These are phyloP conservation scores for Vombatus ursinus DNA, from an alignment of 2,113 vertebrate genomes.

Conservation along the genomic window DNA sequence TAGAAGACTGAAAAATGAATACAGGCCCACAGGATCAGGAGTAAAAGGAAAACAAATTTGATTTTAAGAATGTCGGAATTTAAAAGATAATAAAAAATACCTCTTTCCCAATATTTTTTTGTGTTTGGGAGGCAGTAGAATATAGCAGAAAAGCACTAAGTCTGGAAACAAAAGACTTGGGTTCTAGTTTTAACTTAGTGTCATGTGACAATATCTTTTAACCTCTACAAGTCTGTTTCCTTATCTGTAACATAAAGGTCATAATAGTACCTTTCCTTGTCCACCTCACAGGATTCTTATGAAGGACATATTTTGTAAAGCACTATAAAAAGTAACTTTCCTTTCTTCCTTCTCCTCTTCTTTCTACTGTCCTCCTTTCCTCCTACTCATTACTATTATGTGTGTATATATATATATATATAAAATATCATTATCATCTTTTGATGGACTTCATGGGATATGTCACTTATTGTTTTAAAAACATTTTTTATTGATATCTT, in stretches of 20 bases:
- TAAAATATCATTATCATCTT: background rate
- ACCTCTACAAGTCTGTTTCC: background rate
- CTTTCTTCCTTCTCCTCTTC: background rate
- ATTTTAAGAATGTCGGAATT: background rate
- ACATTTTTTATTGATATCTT: no score
- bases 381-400: background rate
- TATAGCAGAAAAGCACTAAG: background rate
- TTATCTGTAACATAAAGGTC: background rate
- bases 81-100: background rate
- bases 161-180: background rate
- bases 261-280: background rate
- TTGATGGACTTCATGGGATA: no score
- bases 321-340: background rate
- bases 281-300: background rate
- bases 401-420: no score
- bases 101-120: conserved; percentile 30
- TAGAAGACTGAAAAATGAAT: conserved; percentile 50
- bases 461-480: no score
- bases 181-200: background rate
- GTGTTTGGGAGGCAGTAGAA: background rate
- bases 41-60: conserved; percentile 10
- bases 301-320: background rate
- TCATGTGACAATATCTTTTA: background rate
- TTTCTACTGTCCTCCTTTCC: background rate
- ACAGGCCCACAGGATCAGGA: background rate